These are phyloP conservation scores for Mormoops blainvillei DNA, from an alignment of 2,113 vertebrate species.

Conservation along the genomic window DNA sequence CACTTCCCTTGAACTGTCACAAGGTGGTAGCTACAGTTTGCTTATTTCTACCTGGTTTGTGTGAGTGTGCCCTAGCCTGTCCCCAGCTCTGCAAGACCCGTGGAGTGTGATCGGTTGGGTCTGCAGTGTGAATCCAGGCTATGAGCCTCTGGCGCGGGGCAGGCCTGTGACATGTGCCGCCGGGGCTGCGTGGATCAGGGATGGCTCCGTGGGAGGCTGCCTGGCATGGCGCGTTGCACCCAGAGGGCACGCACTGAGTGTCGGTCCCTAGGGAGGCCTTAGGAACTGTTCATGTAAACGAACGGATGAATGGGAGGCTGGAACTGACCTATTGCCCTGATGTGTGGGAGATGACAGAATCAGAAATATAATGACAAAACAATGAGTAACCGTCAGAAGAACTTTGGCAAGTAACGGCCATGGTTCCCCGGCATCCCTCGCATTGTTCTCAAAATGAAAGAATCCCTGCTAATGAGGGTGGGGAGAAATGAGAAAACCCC, in stretches of 20 bases:
- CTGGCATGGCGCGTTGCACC: accelerated
- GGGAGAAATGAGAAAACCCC: constrained; percentile 14
- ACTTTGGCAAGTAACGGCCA: neutral
- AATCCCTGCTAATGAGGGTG: neutral
- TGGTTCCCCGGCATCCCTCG: neutral
- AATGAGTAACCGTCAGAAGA: constrained; percentile 28
- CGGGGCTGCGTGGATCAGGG: accelerated
- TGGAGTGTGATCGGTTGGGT: accelerated
- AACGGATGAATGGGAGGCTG: neutral
- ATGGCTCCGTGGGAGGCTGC: accelerated
- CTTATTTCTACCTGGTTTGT: neutral
- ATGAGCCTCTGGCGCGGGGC: neutral
- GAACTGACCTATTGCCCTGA: neutral
- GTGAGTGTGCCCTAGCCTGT: accelerated
- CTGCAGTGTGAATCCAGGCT: neutral
- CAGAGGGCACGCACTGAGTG: neutral
- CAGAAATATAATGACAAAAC: constrained; percentile 2
- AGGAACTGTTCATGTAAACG: neutral
- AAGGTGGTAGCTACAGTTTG: neutral
- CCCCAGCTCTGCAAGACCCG: neutral
- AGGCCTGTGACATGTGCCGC: accelerated
- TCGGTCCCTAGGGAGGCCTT: neutral
- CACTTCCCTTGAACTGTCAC: neutral
- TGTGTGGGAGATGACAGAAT: constrained; percentile 26
- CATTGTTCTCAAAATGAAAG: constrained; percentile 47